Percentiles rank a stretch among this genome's conserved stretches.
phyloP scores from a whole-genome alignment of 2,888 invertebrate species.

The Macropis europaea region DNA sequence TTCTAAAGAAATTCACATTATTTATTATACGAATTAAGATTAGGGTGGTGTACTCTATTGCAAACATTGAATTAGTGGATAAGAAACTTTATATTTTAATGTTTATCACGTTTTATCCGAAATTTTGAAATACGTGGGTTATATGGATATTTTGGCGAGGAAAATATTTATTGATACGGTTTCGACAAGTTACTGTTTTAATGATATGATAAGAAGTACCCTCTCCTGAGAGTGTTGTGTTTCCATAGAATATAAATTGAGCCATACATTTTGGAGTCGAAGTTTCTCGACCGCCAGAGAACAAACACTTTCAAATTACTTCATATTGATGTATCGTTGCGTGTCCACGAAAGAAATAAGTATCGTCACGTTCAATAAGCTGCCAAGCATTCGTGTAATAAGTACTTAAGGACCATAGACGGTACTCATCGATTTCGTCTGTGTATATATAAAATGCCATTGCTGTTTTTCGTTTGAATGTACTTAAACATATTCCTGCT shows the following conservation, averaged over 20 bases:
- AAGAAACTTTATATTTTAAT: neutral
- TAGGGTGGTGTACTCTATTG: neutral
- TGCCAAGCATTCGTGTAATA: conserved; percentile 16
- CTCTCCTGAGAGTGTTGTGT: neutral
- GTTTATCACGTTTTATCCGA: no score
- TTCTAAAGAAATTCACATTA: conserved; percentile 18
- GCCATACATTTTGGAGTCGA: neutral
- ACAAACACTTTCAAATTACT: conserved; percentile 5
- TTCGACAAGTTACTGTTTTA: neutral
- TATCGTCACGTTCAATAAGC: conserved; percentile 11
- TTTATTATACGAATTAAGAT: conserved; percentile 6
- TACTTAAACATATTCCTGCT: conserved; percentile 26
- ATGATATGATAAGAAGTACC: neutral
- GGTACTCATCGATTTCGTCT: conserved; percentile 14
- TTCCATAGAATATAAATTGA: neutral
- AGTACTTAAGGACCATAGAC: conserved; percentile 1
- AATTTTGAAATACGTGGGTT: neutral
- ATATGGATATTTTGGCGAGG: conserved; percentile 6
- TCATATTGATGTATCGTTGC: conserved; percentile 9
- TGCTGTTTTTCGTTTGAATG: conserved; percentile 16
- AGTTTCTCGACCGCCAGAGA: neutral
- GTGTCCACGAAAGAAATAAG: neutral
- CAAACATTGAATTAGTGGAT: conserved; percentile 3
- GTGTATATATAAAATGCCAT: conserved; percentile 29
- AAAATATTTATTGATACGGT: conserved; percentile 27